A percentile compares a stretch with the other conserved stretches of the same genome.
Evolutionary conservation across 2,113 vertebrate genomes (phyloP).

Genomic region (Ictidomys tridecemlineatus): DNA sequence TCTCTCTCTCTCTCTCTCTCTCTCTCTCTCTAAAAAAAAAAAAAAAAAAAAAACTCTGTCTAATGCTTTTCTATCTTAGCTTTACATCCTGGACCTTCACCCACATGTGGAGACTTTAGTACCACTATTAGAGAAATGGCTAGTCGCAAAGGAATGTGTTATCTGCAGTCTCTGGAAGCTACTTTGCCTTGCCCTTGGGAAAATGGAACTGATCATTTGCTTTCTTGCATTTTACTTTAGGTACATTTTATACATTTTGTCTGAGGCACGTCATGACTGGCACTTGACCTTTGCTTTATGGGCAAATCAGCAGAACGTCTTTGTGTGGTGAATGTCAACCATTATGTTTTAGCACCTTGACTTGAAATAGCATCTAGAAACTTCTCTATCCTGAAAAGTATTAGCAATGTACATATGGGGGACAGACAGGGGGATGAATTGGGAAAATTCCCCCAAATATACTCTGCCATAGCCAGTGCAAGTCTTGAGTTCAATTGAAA

Average conservation of each 20-base stretch:
- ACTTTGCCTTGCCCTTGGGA: not conserved
- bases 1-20: too few species aligned
- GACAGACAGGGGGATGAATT: not conserved
- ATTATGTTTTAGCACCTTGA: not conserved
- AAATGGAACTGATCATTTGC: not conserved
- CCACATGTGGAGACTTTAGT: not conserved
- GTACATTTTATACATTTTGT: not conserved
- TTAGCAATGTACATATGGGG: not conserved
- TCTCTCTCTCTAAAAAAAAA: too few species aligned
- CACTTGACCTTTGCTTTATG: conserved; percentile 24
- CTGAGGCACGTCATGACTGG: not conserved
- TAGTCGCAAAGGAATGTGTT: not conserved
- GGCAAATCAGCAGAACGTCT: not conserved
- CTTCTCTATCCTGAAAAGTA: not conserved
- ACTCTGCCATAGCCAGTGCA: not conserved
- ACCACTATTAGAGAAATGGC: not conserved
- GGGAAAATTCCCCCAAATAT: not conserved
- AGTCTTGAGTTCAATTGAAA: not conserved
- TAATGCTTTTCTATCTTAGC: not conserved
- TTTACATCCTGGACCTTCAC: not conserved
- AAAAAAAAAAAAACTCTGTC: not conserved
- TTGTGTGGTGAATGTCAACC: not conserved
- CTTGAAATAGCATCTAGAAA: not conserved
- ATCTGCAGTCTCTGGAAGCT: not conserved
- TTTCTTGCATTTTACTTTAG: not conserved